phyloP scores from a whole-genome alignment of 2,797 vertebrate genomes.

The Chrysocyon brachyurus region DNA sequence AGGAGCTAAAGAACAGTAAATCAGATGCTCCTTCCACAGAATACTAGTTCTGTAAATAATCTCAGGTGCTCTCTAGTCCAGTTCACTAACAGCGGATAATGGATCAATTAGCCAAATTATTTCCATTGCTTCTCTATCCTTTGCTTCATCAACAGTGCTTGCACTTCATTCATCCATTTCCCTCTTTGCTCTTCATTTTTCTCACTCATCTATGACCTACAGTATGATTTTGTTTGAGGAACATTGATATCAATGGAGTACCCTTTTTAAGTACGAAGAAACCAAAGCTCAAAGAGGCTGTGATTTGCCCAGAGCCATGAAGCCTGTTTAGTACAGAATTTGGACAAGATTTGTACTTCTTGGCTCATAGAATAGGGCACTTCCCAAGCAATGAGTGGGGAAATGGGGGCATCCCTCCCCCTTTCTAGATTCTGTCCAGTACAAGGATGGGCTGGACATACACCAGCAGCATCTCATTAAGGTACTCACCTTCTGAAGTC shows the following conservation, averaged over 20 bases:
- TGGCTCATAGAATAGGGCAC: background rate
- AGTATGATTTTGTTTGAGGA: background rate
- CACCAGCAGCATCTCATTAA: background rate
- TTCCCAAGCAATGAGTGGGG: background rate
- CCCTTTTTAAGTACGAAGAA: conserved; percentile 13
- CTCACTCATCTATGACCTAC: background rate
- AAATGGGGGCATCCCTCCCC: background rate
- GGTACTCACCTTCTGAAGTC: background rate
- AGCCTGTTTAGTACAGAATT: background rate
- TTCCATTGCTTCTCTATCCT: background rate
- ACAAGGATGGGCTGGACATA: background rate
- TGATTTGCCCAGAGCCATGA: background rate
- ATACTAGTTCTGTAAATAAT: background rate
- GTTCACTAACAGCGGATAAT: background rate
- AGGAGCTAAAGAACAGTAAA: background rate
- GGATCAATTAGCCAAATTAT: background rate
- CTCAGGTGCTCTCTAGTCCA: background rate
- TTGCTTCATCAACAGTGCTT: background rate
- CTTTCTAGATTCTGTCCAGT: background rate
- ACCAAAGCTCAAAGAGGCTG: background rate
- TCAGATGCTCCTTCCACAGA: background rate
- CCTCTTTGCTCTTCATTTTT: background rate
- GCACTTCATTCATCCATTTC: background rate
- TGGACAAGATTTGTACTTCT: background rate
- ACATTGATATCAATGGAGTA: background rate